phyloP scores from a whole-genome alignment of 2,113 vertebrate species.

The Microcebus murinus region DNA sequence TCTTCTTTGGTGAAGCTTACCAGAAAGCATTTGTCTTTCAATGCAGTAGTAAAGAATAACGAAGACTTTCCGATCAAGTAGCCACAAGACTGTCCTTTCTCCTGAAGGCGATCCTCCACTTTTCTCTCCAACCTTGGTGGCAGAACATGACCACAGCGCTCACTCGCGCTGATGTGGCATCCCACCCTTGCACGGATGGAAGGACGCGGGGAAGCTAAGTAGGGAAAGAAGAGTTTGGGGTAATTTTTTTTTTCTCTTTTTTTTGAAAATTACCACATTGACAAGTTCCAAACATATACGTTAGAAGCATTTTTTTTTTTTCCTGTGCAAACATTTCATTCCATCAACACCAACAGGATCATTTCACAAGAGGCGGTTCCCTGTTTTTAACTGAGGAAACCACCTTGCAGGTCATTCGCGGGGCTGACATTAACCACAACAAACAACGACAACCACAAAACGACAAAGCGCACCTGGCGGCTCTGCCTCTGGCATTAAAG shows the following conservation, averaged over 20 bases:
- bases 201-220: not conserved
- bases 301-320: not conserved
- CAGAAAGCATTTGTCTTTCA: not conserved
- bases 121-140: not conserved
- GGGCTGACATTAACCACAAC: not conserved
- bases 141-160: not conserved
- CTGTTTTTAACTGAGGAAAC: not conserved
- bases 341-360: not conserved
- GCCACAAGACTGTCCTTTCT: not conserved
- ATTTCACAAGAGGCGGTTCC: conserved; percentile 37
- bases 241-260: too few species aligned
- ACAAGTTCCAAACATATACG: not conserved
- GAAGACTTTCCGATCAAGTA: not conserved
- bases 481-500: conserved; percentile 61
- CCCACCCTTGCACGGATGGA: not conserved
- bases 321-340: conserved; percentile 11
- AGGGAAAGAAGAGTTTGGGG: not conserved
- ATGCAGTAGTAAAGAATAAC: not conserved
- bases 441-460: not conserved
- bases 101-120: not conserved
- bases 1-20: conserved; percentile 1
- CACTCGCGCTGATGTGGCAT: fast-evolving
- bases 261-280: not conserved
- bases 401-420: not conserved
- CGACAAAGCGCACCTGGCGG: not conserved